These are phyloP conservation scores for Zosterops lateralis DNA, from an alignment of 2,113 vertebrate genomes.

Conservation along the genomic window DNA sequence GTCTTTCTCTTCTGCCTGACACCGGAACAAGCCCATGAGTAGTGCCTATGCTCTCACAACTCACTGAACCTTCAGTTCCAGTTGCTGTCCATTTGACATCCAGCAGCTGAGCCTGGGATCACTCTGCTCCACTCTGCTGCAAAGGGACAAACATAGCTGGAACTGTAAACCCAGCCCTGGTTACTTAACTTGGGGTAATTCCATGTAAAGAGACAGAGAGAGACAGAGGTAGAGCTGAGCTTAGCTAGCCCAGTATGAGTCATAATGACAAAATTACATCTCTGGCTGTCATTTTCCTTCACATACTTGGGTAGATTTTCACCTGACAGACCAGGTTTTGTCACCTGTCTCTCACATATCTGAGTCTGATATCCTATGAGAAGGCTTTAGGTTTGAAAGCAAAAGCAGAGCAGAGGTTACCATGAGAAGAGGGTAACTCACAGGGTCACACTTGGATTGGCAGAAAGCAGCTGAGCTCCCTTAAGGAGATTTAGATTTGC, in stretches of 20 bases:
- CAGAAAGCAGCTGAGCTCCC: not conserved
- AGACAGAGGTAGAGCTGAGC: not conserved
- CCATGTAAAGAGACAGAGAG: not conserved
- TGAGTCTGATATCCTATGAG: not conserved
- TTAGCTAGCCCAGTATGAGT: not conserved
- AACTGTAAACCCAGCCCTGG: not conserved
- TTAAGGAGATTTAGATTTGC: not conserved
- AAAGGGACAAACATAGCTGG: not conserved
- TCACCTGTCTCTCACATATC: not conserved
- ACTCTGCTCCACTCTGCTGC: not conserved
- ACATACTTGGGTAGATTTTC: not conserved
- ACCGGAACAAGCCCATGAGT: not conserved
- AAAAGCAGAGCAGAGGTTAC: conserved; percentile 14
- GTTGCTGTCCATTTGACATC: not conserved
- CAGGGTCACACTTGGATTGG: not conserved
- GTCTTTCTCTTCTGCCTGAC: not conserved
- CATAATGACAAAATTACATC: not conserved
- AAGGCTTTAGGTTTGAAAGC: not conserved
- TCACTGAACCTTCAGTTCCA: not conserved
- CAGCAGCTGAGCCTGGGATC: not conserved
- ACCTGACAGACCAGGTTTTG: conserved; percentile 22
- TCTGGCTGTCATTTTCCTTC: not conserved
- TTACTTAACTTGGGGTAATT: not conserved
- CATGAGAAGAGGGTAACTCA: not conserved
- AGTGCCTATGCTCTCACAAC: not conserved